phyloP scores from a whole-genome alignment of 2,113 vertebrate species.

The Planiliza haematocheilus region DNA sequence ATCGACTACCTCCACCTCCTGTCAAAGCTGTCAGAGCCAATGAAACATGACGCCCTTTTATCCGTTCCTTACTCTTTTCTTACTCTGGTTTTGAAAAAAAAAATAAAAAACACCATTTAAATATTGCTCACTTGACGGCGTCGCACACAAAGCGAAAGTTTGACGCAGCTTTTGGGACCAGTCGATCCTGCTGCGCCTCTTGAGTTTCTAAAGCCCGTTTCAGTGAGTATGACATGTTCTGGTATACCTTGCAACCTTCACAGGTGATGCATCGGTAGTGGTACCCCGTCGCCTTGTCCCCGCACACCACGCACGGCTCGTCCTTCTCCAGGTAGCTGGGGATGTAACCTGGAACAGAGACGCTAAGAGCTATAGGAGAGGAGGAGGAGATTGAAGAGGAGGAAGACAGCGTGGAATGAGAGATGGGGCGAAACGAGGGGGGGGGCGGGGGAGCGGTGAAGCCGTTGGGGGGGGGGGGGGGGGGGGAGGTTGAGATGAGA shows the following conservation, averaged over 20 bases:
- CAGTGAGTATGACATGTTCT: background rate
- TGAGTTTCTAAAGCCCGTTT: background rate
- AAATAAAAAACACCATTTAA: background rate
- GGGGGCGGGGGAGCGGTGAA: background rate
- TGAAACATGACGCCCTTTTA: background rate
- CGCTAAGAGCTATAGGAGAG: constrained; percentile 76
- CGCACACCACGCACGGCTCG: constrained; percentile 95
- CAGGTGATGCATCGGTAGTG: constrained; percentile 98
- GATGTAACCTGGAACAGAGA: constrained; percentile 90
- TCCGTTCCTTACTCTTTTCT: background rate
- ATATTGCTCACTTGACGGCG: too few relatives aligned
- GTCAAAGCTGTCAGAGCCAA: background rate
- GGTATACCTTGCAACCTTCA: constrained; percentile 94
- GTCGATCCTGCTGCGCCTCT: too few relatives aligned
- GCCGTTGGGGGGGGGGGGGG: background rate
- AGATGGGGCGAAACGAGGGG: constrained; percentile 4
- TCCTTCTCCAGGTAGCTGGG: constrained; percentile 99
- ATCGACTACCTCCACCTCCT: background rate
- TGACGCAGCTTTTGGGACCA: background rate
- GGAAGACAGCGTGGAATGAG: constrained; percentile 51
- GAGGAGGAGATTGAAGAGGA: constrained; percentile 50
- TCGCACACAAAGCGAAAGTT: background rate
- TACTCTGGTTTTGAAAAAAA: background rate
- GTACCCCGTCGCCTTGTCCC: constrained; percentile 95
- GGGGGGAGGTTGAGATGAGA: background rate